Conservation (phyloP, 2,113 vertebrate species). For the Hucho hucho region DNA sequence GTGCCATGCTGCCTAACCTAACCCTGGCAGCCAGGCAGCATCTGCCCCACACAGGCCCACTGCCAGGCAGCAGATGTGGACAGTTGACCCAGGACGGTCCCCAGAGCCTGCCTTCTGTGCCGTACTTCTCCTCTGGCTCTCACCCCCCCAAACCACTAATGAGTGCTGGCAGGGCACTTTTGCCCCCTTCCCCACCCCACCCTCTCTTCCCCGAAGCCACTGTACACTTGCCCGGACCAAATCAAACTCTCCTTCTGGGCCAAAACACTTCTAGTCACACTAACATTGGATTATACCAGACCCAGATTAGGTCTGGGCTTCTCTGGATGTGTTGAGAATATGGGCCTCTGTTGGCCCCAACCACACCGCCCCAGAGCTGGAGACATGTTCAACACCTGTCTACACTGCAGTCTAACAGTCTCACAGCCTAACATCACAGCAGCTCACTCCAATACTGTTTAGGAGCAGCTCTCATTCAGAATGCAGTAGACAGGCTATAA, state of each 20-base stretch:
- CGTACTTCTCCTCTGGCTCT: not conserved
- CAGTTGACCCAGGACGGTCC: not conserved
- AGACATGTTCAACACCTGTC: constrained; percentile 2
- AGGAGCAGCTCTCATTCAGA: no score
- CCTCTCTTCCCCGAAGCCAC: not conserved
- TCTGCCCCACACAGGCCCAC: not conserved
- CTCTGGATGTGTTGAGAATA: not conserved
- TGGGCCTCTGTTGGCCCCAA: not conserved
- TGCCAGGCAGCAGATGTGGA: not conserved
- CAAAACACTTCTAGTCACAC: constrained; percentile 8
- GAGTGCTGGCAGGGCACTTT: not conserved
- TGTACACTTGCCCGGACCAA: not conserved
- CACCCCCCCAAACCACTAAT: constrained; percentile 2
- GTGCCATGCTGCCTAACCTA: not conserved
- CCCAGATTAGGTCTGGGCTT: not conserved
- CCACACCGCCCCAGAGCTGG: not conserved
- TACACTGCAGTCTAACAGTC: not conserved
- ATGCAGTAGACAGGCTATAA: no score
- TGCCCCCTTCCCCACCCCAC: not conserved
- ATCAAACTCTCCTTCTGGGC: constrained; percentile 1
- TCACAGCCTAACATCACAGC: no score
- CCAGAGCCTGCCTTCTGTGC: not conserved
- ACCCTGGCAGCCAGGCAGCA: not conserved
- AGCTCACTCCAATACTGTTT: no score
- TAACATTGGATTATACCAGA: not conserved